Percentiles rank a stretch among this genome's conserved stretches.
Evolutionary conservation across 2,797 vertebrate species (phyloP).

Genomic region (Anguilla pacifica): DNA sequence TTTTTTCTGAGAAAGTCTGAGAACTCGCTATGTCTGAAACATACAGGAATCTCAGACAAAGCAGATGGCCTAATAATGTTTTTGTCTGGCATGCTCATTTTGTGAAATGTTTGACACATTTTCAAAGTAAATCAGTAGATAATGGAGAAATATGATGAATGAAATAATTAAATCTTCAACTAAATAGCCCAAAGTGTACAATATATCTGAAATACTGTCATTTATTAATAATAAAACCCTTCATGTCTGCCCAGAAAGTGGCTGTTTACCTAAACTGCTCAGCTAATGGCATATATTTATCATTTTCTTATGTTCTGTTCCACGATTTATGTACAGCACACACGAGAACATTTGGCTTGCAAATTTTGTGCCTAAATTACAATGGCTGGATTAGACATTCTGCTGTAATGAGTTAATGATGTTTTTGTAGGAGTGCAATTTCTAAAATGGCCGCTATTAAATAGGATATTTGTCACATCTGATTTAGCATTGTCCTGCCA

Average conservation of each 20-base stretch:
- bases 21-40: not conserved
- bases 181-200: not conserved
- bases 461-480: conserved; percentile 10
- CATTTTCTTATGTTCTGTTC: not conserved
- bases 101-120: not conserved
- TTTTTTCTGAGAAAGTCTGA: not conserved
- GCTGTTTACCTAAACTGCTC: not conserved
- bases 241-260: not conserved
- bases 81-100: not conserved
- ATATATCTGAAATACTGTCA: not conserved
- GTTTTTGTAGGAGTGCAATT: not conserved
- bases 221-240: not conserved
- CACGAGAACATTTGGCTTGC: not conserved
- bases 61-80: not conserved
- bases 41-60: not conserved
- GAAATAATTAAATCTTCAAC: not conserved
- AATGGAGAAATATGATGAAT: not conserved
- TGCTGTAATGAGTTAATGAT: not conserved
- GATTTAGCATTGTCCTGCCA: not conserved
- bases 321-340: not conserved
- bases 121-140: not conserved
- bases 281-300: not conserved
- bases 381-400: not conserved
- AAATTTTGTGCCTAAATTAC: not conserved
- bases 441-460: not conserved